Base-by-base conservation (phyloP, 2,113 vertebrate genomes). In the Grammomys dolichurus region DNA sequence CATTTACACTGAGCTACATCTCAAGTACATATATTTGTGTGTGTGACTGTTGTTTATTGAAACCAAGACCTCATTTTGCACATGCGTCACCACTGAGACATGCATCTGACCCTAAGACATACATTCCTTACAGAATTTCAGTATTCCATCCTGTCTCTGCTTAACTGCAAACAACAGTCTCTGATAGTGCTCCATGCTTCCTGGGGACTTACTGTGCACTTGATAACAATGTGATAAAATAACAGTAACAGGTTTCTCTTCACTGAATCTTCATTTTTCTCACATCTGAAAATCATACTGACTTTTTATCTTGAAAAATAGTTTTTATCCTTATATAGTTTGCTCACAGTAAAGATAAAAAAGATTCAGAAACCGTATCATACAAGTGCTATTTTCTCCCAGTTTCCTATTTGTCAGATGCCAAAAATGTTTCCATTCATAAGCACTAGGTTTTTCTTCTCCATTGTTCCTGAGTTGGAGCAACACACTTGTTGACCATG, bases 321-420 rank as follows among this genome's bases (percentile, higher is more conserved):
- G 58, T 43, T 16, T 60, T 78, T 87, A 46, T 81, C 11, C 3
- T 90, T 36, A 69, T 77, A 76, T 10, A 56, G 5, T 87, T 63
- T 70, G 40, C 33, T 40, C 58, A 76, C 17, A 70, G 20, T 81
- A n/a, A 60, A 48, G 56, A 77, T 81, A 48, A 33, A 51, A 94
- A 17, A 43, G 16, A 58, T 60, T 86, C 51, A 91, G 60, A 95
- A 43, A 2, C 33, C 4, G 51, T 56, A 77, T 81, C 46, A 93
- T 40, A 51, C 73, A 90, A 69, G 78, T 96, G 48, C 31, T 94
- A 31, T 93, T 24, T 43, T 87, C 54, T 81, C 73, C 69, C 78
- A 51, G 0, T 85, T 93, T 93, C 36, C 46, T 90, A 40, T 33
- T 91, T 31, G 33, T 1, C 2, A 82, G 28, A 63, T 90, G 24